Conservation (phyloP, 2,113 vertebrate genomes). For the Bos indicus region DNA sequence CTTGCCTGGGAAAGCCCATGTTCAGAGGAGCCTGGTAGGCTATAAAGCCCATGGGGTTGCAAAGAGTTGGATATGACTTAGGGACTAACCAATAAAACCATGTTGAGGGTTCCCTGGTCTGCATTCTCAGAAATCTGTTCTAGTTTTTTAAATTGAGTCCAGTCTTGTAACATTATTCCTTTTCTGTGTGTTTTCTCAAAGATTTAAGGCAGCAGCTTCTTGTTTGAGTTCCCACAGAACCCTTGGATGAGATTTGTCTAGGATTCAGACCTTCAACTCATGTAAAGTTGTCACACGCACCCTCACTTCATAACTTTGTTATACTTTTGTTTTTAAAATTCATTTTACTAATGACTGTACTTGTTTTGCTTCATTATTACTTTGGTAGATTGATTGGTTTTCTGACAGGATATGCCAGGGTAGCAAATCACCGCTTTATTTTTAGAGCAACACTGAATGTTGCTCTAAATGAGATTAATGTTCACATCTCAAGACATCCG, state of each 20-base stretch:
- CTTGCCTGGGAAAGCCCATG: neutral
- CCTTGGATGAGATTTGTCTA: neutral
- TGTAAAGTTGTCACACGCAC: neutral
- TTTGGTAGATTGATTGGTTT: neutral
- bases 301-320: neutral
- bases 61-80: neutral
- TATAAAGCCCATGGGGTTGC: neutral
- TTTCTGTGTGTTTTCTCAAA: neutral
- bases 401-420: neutral
- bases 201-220: neutral
- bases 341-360: neutral
- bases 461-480: neutral
- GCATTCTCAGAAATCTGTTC: neutral
- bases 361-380: neutral
- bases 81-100: neutral
- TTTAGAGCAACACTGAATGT: neutral
- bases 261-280: neutral
- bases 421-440: neutral
- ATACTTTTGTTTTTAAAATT: neutral
- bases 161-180: neutral
- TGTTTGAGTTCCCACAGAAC: neutral
- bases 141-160: neutral
- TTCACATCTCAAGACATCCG: neutral
- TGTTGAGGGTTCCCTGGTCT: neutral
- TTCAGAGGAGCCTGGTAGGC: neutral